A percentile compares a stretch with the other conserved stretches of the same genome.
Conservation (phyloP, 2,888 invertebrate species). For the Melipona bicolor region DNA sequence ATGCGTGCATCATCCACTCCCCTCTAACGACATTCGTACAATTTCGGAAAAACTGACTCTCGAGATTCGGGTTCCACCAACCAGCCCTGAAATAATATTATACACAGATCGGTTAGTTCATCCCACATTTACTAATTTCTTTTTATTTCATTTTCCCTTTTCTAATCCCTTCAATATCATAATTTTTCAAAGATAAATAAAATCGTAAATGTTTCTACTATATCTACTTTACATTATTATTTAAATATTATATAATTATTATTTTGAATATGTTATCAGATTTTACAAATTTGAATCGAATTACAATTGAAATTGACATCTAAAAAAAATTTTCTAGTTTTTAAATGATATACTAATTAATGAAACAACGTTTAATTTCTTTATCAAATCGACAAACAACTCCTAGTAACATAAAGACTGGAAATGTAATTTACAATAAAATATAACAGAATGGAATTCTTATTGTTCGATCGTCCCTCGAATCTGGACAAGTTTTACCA, state of each 20-base stretch:
- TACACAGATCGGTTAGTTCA: neutral
- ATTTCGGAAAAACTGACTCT: slow-evolving; percentile 55
- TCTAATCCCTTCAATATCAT: neutral
- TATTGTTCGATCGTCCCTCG: neutral
- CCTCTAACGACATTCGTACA: slow-evolving; percentile 30
- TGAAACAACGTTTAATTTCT: neutral
- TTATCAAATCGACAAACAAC: too few relatives aligned
- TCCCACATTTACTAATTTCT: neutral
- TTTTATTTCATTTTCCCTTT: neutral
- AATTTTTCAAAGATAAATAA: neutral
- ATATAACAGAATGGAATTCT: neutral
- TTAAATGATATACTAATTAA: neutral
- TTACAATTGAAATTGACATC: too few relatives aligned
- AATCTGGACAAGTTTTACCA: neutral
- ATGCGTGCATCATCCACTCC: slow-evolving; percentile 6
- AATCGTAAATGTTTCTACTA: neutral
- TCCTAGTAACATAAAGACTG: neutral
- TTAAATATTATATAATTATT: neutral
- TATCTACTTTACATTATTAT: neutral
- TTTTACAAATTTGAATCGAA: too few relatives aligned
- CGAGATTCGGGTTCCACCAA: slow-evolving; percentile 30
- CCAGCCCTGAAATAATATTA: slow-evolving; percentile 44
- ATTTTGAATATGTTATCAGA: too few relatives aligned
- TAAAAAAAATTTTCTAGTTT: too few relatives aligned
- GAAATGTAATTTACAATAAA: neutral